Evolutionary conservation across 2,113 vertebrate genomes (phyloP).

Genomic region (Aegypius monachus): DNA sequence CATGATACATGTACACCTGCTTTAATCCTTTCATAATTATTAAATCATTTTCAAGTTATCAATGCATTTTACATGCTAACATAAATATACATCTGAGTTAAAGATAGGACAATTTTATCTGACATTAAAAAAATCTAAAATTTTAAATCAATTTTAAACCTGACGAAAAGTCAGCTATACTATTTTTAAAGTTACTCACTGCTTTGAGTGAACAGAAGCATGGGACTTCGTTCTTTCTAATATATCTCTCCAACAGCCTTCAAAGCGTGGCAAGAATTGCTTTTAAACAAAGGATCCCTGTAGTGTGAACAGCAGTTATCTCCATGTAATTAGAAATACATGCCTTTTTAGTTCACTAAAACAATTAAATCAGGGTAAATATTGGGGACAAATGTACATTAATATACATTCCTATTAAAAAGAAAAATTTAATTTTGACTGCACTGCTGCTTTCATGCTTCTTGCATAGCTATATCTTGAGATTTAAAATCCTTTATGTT

Average conservation of each 20-base stretch:
- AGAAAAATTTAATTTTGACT: neutral
- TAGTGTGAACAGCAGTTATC: neutral
- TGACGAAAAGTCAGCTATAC: neutral
- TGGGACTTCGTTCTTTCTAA: neutral
- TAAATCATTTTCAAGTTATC: neutral
- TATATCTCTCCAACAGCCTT: neutral
- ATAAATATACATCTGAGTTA: neutral
- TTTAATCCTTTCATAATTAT: neutral
- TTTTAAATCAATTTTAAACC: neutral
- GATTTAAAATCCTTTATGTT: neutral
- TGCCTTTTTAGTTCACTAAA: neutral
- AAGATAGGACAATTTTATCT: neutral
- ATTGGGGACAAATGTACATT: neutral
- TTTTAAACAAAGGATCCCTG: constrained; percentile 2
- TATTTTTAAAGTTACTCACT: neutral
- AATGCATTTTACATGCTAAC: neutral
- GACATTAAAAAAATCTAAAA: neutral
- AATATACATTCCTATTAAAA: neutral
- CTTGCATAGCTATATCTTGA: neutral
- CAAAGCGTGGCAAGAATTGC: neutral
- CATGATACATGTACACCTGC: neutral
- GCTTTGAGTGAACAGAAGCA: neutral
- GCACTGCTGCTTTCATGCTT: neutral
- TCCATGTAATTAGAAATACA: neutral
- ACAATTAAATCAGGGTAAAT: constrained; percentile 8